Percentiles rank a stretch among this genome's conserved stretches.
Evolutionary conservation across 2,113 vertebrate species (phyloP).

Genomic region (Mystacornis crossleyi): DNA sequence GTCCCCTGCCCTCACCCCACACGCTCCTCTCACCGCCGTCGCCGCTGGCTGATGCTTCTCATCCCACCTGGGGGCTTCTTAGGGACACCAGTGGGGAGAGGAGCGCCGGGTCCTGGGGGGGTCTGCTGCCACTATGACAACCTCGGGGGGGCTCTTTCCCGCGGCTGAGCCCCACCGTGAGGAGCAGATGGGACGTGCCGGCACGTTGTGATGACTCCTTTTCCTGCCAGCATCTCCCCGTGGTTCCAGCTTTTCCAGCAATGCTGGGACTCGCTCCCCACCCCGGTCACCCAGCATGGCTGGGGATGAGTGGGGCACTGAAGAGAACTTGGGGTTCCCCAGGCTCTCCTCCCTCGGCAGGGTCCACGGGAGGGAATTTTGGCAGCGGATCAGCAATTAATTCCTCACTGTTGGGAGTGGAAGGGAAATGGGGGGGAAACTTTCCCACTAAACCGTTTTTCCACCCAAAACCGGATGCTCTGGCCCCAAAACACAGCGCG

Average conservation of each 20-base stretch:
- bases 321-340: not conserved
- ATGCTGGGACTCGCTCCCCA: not conserved
- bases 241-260: not conserved
- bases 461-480: not conserved
- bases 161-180: rapidly evolving
- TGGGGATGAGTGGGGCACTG: not conserved
- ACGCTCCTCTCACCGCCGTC: not conserved
- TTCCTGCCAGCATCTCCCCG: not conserved
- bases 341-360: not conserved
- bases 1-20: not conserved
- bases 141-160: not conserved
- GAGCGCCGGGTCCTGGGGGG: rapidly evolving
- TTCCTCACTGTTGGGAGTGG: not conserved
- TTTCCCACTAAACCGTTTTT: not conserved
- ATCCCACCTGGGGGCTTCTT: not conserved
- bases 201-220: not conserved
- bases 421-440: not conserved
- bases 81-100: not conserved
- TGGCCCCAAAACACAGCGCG: not conserved
- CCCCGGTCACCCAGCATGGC: not conserved
- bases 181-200: not conserved
- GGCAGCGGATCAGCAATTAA: not conserved
- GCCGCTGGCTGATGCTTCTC: rapidly evolving
- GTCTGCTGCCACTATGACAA: rapidly evolving
- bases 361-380: not conserved